Evolutionary conservation across 2,797 vertebrate species (phyloP).

Genomic region (Alosa sapidissima): DNA sequence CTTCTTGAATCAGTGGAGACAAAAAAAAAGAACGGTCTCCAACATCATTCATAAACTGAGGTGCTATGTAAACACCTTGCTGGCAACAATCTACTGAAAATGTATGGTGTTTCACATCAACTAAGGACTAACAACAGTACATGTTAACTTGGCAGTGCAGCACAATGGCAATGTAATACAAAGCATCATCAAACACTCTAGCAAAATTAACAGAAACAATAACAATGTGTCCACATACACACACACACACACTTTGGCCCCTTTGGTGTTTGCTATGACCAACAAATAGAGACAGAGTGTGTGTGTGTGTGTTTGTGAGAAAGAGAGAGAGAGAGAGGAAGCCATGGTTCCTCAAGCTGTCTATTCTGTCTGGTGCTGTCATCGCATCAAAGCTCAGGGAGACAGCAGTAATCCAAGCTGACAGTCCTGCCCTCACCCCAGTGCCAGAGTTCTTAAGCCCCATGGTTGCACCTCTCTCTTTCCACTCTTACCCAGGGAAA

Average conservation of each 20-base stretch:
- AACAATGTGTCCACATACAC: neutral
- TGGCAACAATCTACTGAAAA: neutral
- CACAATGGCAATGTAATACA: too few species aligned
- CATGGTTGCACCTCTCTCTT: conserved; percentile 56
- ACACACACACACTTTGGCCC: neutral
- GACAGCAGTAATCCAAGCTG: conserved; percentile 68
- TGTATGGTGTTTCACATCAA: neutral
- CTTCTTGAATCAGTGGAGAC: conserved; percentile 72
- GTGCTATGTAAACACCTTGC: conserved; percentile 34
- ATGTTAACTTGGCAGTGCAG: neutral
- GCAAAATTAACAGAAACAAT: neutral
- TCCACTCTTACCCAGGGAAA: conserved; percentile 54
- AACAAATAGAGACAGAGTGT: neutral
- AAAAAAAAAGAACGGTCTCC: conserved; percentile 39
- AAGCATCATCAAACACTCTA: neutral
- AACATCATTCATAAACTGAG: conserved; percentile 71
- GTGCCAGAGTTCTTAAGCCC: conserved; percentile 47
- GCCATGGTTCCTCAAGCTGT: conserved; percentile 54
- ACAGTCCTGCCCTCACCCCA: conserved; percentile 61
- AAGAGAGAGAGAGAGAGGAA: conserved; percentile 53
- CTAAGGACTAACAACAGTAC: neutral
- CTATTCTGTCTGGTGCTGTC: conserved; percentile 61
- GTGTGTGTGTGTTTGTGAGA: neutral
- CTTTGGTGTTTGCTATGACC: too few species aligned
- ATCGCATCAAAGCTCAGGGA: conserved; percentile 63